These are phyloP conservation scores for Plagodis pulveraria DNA, from an alignment of 2,888 invertebrate genomes.

Conservation along the genomic window DNA sequence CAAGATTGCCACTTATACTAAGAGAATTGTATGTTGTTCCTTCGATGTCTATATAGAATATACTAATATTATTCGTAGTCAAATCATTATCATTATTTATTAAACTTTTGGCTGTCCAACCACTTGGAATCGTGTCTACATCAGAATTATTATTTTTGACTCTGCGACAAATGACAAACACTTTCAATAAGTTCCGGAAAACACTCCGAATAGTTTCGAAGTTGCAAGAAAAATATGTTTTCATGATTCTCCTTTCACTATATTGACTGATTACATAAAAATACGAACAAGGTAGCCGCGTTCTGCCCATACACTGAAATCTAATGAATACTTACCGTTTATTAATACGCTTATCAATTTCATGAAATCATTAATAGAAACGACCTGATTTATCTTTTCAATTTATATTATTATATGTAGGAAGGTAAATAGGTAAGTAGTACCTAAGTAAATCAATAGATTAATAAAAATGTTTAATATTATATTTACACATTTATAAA, in stretches of 20 bases:
- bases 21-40: constrained; percentile 1
- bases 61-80: constrained; percentile 3
- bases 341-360: constrained; percentile 14
- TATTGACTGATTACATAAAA: background rate
- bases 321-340: constrained; percentile 6
- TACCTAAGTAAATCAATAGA: too few species aligned
- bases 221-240: constrained; percentile 8
- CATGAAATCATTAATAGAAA: constrained; percentile 5
- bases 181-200: constrained; percentile 12
- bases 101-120: constrained; percentile 39
- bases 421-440: too few species aligned
- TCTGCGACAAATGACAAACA: constrained; percentile 27
- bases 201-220: constrained; percentile 17
- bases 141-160: constrained; percentile 36
- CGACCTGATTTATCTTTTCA: too few species aligned
- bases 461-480: too few species aligned
- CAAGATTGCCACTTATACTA: constrained; percentile 1
- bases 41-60: constrained; percentile 21
- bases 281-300: background rate
- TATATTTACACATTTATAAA: too few species aligned
- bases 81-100: constrained; percentile 8
- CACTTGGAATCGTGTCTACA: constrained; percentile 45
- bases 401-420: too few species aligned
- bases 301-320: background rate
- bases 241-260: constrained; percentile 9